phyloP scores from a whole-genome alignment of 1,140 invertebrate genomes.

The Hetaerina americana region DNA sequence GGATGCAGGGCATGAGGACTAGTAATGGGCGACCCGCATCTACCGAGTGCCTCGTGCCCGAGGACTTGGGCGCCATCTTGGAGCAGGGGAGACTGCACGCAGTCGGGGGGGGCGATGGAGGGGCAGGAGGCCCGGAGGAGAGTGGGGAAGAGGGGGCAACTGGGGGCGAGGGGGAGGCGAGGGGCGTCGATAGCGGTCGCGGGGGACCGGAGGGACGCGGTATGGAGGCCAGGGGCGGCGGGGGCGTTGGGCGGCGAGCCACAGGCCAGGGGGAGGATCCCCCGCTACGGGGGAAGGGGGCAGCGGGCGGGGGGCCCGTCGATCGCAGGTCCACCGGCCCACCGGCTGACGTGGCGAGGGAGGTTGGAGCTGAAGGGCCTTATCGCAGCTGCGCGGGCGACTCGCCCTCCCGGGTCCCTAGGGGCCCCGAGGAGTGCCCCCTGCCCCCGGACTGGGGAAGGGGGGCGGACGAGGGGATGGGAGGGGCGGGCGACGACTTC shows the following conservation, averaged over 20 bases:
- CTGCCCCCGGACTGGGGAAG: no score
- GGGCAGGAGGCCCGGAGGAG: not conserved
- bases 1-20: not conserved
- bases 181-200: not conserved
- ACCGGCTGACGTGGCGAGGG: not conserved
- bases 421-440: no score
- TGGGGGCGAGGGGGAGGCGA: not conserved
- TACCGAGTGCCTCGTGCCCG: not conserved
- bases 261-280: no score
- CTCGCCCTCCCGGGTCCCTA: no score
- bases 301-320: no score
- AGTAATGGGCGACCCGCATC: not conserved
- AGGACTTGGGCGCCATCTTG: not conserved
- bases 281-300: no score
- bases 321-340: no score
- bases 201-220: not conserved
- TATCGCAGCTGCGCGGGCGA: no score
- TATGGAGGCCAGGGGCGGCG: not conserved
- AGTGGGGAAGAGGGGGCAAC: not conserved
- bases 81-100: not conserved
- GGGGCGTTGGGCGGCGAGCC: no score
- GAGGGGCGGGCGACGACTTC: not conserved
- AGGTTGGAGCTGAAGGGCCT: no score
- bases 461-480: no score
- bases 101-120: not conserved